A percentile compares a stretch with the other conserved stretches of the same genome.
Conservation (phyloP, 2,797 vertebrate species). For the Sphenodon punctatus region DNA sequence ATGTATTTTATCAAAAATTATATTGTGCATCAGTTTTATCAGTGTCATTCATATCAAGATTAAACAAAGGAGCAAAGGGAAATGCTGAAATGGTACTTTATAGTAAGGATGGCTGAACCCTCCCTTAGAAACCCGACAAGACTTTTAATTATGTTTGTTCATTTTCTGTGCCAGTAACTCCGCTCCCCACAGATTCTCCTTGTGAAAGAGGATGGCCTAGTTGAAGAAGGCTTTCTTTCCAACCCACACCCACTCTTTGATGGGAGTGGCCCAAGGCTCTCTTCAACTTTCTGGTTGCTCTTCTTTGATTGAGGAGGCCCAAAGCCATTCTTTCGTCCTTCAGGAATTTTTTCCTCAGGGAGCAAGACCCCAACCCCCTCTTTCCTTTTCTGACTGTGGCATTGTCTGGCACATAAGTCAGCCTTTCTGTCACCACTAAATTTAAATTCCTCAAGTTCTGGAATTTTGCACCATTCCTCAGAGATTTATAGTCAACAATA, state of each 20-base stretch:
- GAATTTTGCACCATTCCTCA: not conserved
- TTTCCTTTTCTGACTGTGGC: not conserved
- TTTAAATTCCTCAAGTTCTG: not conserved
- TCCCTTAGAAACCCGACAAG: conserved; percentile 64
- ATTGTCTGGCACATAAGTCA: rapidly evolving
- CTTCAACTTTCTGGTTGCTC: not conserved
- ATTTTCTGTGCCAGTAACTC: conserved; percentile 9
- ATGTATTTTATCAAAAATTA: conserved; percentile 64
- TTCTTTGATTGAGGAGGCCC: rapidly evolving
- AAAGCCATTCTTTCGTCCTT: not conserved
- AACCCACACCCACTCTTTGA: not conserved
- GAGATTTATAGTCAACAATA: rapidly evolving
- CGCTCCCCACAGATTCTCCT: not conserved
- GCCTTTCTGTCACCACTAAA: rapidly evolving
- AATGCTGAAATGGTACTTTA: conserved; percentile 64
- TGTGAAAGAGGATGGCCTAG: not conserved
- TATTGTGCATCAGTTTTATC: conserved; percentile 53
- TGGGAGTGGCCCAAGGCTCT: not conserved
- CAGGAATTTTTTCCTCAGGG: rapidly evolving
- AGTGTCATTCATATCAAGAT: conserved; percentile 54
- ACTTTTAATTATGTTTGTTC: conserved; percentile 71
- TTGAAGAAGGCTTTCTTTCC: not conserved
- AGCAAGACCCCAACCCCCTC: rapidly evolving
- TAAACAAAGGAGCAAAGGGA: conserved; percentile 58
- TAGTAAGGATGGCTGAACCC: conserved; percentile 54